A percentile compares a stretch with the other conserved stretches of the same genome.
These are phyloP conservation scores for Onthophagus taurus DNA, from an alignment of 1,140 invertebrate species.

Conservation along the genomic window DNA sequence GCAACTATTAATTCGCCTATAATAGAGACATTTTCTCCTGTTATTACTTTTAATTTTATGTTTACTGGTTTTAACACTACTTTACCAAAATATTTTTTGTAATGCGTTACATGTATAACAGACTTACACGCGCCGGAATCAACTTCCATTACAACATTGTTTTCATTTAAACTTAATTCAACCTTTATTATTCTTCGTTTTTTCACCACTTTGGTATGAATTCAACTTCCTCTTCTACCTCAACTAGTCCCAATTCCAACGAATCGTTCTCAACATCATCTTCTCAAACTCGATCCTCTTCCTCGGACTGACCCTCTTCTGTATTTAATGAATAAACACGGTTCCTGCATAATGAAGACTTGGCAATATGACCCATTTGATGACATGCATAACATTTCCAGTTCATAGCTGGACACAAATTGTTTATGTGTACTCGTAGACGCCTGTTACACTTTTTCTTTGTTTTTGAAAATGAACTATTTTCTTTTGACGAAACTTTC, in stretches of 20 bases:
- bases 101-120: not conserved
- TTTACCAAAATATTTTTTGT: conserved; percentile 1
- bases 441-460: not conserved
- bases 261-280: too few relatives aligned
- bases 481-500: too few relatives aligned
- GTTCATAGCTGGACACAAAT: too few relatives aligned
- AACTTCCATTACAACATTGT: conserved; percentile 5
- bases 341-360: too few relatives aligned
- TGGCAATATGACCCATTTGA: too few relatives aligned
- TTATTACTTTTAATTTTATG: conserved; percentile 3
- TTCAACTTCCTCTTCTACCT: too few relatives aligned
- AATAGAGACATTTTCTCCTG: conserved; percentile 4
- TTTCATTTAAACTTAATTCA: conserved; percentile 4
- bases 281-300: not conserved
- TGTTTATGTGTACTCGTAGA: too few relatives aligned
- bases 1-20: conserved; percentile 3
- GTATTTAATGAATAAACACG: too few relatives aligned
- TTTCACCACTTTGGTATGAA: not conserved
- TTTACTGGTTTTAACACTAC: conserved; percentile 5
- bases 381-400: too few relatives aligned
- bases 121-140: conserved; percentile 12
- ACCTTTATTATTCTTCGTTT: not conserved
- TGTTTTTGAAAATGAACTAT: conserved; percentile 1
- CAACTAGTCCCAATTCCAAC: too few relatives aligned
- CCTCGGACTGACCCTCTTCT: not conserved